Percentiles rank a stretch among this genome's conserved stretches.
phyloP scores from a whole-genome alignment of 2,888 invertebrate genomes.

The Sepioteuthis lessoniana region DNA sequence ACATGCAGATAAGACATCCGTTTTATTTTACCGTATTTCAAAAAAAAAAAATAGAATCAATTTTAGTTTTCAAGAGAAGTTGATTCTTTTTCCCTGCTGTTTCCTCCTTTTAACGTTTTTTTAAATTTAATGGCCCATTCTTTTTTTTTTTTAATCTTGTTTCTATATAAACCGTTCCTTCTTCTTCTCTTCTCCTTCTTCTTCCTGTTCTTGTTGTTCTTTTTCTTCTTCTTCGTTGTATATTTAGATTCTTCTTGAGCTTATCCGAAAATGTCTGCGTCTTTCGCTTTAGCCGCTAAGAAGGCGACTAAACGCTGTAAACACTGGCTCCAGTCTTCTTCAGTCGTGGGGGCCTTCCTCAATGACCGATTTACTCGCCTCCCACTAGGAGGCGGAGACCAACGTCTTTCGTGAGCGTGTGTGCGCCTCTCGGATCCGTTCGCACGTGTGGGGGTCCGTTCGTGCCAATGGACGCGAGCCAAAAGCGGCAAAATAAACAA shows the following conservation, averaged over 20 bases:
- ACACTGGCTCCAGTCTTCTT: neutral
- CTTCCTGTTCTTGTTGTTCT: neutral
- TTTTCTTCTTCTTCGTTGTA: neutral
- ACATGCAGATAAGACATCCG: too few relatives aligned
- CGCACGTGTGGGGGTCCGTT: too few relatives aligned
- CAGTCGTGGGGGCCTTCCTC: neutral
- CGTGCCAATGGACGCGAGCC: neutral
- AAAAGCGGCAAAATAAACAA: neutral
- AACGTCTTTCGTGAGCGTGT: neutral
- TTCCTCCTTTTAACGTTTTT: too few relatives aligned
- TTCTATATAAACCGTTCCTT: neutral
- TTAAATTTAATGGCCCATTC: too few relatives aligned
- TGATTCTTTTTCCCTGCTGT: too few relatives aligned
- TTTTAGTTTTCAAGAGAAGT: too few relatives aligned
- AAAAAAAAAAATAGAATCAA: too few relatives aligned
- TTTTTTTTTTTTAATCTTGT: neutral
- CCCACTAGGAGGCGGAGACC: slow-evolving; percentile 12
- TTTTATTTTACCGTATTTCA: too few relatives aligned
- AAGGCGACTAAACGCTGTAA: neutral
- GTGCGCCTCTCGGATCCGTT: neutral
- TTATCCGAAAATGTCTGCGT: neutral
- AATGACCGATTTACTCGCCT: neutral
- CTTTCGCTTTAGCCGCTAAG: neutral
- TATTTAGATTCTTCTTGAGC: neutral
- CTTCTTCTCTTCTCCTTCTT: neutral